A percentile compares a stretch with the other conserved stretches of the same genome.
Conservation (phyloP, 2,113 vertebrate genomes). For the Malaclemys terrapin region DNA sequence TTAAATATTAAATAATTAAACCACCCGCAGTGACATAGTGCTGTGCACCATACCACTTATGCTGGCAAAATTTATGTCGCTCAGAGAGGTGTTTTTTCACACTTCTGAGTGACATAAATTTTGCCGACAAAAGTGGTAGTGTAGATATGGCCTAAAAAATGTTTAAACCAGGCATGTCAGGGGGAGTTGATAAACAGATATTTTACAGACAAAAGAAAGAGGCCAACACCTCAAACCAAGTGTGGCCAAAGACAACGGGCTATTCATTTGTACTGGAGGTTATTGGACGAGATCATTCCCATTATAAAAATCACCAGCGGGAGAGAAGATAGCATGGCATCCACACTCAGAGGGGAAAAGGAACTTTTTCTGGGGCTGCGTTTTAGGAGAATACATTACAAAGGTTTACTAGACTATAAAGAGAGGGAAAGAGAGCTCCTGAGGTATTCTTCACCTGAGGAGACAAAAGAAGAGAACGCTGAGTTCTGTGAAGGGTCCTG, state of each 20-base stretch:
- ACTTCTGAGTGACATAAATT: no score
- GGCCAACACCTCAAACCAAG: neutral
- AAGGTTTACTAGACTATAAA: neutral
- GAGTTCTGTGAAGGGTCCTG: neutral
- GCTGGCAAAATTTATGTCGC: no score
- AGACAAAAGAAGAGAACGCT: neutral
- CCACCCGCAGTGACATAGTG: no score
- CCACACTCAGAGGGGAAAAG: neutral
- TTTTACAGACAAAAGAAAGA: neutral
- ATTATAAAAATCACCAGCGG: neutral
- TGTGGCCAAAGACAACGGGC: neutral
- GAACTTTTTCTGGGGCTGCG: neutral
- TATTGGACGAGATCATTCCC: neutral
- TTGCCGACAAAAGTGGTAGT: no score
- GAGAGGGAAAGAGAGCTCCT: neutral
- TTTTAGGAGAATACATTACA: neutral
- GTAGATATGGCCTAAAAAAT: neutral
- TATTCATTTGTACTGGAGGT: neutral
- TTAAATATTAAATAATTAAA: no score
- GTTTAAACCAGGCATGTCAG: neutral
- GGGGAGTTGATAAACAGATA: neutral
- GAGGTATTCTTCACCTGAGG: neutral
- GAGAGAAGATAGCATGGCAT: neutral
- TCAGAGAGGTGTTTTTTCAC: no score
- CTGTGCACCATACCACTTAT: no score